Conservation (phyloP, 2,113 vertebrate genomes). For the Grammomys surdaster region DNA sequence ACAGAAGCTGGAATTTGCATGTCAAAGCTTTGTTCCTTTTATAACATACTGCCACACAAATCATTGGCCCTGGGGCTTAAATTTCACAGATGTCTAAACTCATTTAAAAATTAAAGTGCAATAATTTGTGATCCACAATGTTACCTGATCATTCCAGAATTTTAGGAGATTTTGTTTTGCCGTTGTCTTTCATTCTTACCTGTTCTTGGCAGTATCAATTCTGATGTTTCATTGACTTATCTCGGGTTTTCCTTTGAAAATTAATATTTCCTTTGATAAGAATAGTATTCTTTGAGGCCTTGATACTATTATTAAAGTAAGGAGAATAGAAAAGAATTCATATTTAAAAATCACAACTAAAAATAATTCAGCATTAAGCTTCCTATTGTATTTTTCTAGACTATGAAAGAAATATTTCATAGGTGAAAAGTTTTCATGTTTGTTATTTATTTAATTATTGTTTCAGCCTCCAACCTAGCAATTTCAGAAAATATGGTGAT, state of each 20-base stretch:
- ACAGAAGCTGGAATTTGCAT: constrained; percentile 86
- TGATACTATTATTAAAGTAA: neutral
- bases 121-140: constrained; percentile 83
- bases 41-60: constrained; percentile 85
- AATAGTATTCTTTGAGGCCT: neutral
- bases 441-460: constrained; percentile 53
- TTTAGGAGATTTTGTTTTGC: constrained; percentile 80
- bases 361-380: constrained; percentile 33
- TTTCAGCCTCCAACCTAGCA: neutral
- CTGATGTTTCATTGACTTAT: neutral
- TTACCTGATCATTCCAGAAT: constrained; percentile 74
- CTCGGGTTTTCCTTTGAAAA: constrained; percentile 33
- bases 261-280: constrained; percentile 44
- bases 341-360: neutral
- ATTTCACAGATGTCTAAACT: constrained; percentile 89
- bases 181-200: constrained; percentile 47
- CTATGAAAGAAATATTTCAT: neutral
- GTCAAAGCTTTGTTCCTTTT: constrained; percentile 88
- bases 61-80: constrained; percentile 85
- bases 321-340: neutral
- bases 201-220: constrained; percentile 32
- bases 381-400: neutral
- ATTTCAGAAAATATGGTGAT: constrained; percentile 36
- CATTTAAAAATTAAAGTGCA: constrained; percentile 89
- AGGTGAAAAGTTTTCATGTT: neutral